Base-by-base conservation (phyloP, 1,140 invertebrate species). In the Caenorhabditis elegans region DNA sequence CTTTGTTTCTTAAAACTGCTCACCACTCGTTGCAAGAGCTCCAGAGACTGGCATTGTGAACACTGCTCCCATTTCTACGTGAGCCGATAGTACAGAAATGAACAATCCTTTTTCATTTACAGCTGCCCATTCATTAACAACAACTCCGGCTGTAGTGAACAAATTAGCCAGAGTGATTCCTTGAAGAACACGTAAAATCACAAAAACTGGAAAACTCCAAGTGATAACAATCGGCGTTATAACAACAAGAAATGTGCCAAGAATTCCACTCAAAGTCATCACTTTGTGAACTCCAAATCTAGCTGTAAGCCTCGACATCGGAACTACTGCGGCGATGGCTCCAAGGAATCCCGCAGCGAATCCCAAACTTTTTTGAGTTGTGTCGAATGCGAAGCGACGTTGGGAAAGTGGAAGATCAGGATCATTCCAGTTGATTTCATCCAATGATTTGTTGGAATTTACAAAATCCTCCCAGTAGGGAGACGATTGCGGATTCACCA, bases 11-110 rank as follows among this genome's bases (percentile, higher is more conserved):
- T 65, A 3, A 43, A 43, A 8, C 39, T 8, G 48, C 75, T 22
- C 49, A 81, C 83, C 49, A 26, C 47, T 55, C 1, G 39, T 78
- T 19, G 79, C 65, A 2, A 84, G 15, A 8, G 83, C 80, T 28
- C 82, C 83, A 24, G 70, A 48, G n/a, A 85, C 43, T 3, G 83
- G 83, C 76, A 85, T 82, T 15, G 83, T 79, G 65, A 85, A 80
- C 2, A 80, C 55, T n/a, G 81, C 65, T 11, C 75, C 53, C 19
- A 85, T 24, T 55, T 85, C 79, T 5, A 85, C 82, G 24, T 80
- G 77, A n/a, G 76, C 83, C 10, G 83, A 77, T 10, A 85, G 78
- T n/a, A 83, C 82, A n/a, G 83, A 76, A 24, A 85, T 65, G 28
- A 85, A 85, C 5, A 85, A 26, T 1, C 83, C 83, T 34, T 83